Evolutionary conservation across 2,888 invertebrate species (phyloP).

Genomic region (Macrostomum cliftonense): DNA sequence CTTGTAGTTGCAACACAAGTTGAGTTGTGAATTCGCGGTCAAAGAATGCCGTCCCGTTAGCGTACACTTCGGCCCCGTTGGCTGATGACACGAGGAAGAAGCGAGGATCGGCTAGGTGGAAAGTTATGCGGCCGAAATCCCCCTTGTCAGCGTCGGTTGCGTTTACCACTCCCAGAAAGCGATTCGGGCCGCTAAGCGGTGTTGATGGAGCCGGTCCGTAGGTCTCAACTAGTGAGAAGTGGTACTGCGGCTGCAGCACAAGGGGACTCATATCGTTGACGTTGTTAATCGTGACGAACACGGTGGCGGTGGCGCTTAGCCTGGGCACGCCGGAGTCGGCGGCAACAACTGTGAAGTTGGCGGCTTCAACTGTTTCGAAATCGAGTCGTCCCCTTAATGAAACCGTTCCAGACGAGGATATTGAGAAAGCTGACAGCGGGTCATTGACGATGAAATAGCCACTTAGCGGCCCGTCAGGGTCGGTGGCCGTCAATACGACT

Average conservation of each 20-base stretch:
- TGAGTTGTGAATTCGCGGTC: slow-evolving; percentile 56
- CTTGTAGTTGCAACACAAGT: slow-evolving; percentile 56
- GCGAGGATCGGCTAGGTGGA: slow-evolving; percentile 51
- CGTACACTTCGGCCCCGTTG: slow-evolving; percentile 44
- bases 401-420: slow-evolving; percentile 47
- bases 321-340: slow-evolving; percentile 71
- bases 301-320: slow-evolving; percentile 55
- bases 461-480: slow-evolving; percentile 20
- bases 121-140: slow-evolving; percentile 61
- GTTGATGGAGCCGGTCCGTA: too few relatives aligned
- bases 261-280: slow-evolving; percentile 69
- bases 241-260: slow-evolving; percentile 39
- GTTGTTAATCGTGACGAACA: slow-evolving; percentile 58
- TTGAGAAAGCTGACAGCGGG: slow-evolving; percentile 3
- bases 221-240: too few relatives aligned
- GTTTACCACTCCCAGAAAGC: slow-evolving; percentile 51
- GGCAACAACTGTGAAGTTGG: slow-evolving; percentile 61
- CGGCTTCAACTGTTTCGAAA: slow-evolving; percentile 55
- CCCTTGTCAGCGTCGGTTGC: slow-evolving; percentile 62
- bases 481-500: slow-evolving; percentile 21
- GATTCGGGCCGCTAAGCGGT: too few relatives aligned
- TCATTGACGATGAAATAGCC: slow-evolving; percentile 17
- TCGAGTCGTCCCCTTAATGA: slow-evolving; percentile 59
- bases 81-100: slow-evolving; percentile 17
- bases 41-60: slow-evolving; percentile 50